Evolutionary conservation across 2,797 vertebrate genomes (phyloP), one percentile per base, ranked within the genome.

Genomic region (Tadarida brasiliensis): DNA sequence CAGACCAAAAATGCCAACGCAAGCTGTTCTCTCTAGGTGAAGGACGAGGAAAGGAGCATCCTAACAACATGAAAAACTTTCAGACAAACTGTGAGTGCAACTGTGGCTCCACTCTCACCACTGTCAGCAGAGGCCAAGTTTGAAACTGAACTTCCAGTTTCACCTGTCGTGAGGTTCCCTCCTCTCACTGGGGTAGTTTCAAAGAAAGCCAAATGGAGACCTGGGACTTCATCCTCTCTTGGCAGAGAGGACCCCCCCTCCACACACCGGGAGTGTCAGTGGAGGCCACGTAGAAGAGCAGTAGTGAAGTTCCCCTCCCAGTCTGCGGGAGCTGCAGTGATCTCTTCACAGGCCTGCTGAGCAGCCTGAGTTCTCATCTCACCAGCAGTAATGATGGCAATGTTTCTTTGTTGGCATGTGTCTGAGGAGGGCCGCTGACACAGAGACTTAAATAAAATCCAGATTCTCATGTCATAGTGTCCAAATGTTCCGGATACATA

Each of bases 81-180:
- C 56, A 90, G 35, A 70, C 15, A 54, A 59, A 73, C 7, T 7
- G 11, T 20, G 39, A 33, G 35, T 33, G 26, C 44, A 78, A 68
- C 2, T 28, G 0, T 30, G 7, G 3, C 26, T 28, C 70, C 10
- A 4, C 7, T 19, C 49, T 44, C 68, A 54, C 3, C 15, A 19
- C 11, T 30, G 16, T 47, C 7, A 30, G 15, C 3, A 35, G 51
- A 71, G 49, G 26, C 2, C 8, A 22, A 20, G 68, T 3, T 15
- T 14, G 11, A 71, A 73, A 11, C 8, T 5, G 26, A 11, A 10
- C 20, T 59, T 57, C 12, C 11, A 15, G 4, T 11, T 24, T 39
- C 11, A 11, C 28, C 4, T 74, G 3, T 17, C 2, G 3, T 3
- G n/a, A 77, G 12, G 0, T 4, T 12, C 54, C 4, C 28, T 7